Percentiles rank a stretch among this genome's conserved stretches.
Evolutionary conservation across 1,140 invertebrate species (phyloP).

Genomic region (Magallana angulata): DNA sequence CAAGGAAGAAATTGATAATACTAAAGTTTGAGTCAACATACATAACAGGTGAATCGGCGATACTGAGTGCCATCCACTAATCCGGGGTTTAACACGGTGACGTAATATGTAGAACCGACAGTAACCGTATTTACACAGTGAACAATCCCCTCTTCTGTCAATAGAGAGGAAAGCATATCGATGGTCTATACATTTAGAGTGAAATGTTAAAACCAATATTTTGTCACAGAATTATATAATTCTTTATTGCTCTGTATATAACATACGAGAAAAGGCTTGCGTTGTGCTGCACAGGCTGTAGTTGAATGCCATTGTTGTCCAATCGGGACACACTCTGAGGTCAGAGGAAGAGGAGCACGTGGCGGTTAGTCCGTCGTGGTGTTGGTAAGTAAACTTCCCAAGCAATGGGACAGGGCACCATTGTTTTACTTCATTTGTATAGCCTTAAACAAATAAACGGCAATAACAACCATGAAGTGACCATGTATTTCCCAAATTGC

Average conservation of each 20-base stretch:
- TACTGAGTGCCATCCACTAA: conserved; percentile 47
- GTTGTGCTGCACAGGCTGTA: conserved; percentile 37
- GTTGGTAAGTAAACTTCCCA: conserved; percentile 36
- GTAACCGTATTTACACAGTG: conserved; percentile 44
- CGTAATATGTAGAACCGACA: conserved; percentile 37
- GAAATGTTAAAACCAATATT: too few relatives aligned
- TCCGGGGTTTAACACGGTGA: conserved; percentile 47
- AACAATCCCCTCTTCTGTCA: conserved; percentile 47
- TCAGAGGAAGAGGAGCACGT: conserved; percentile 35
- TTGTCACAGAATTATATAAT: too few relatives aligned
- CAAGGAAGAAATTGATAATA: not conserved
- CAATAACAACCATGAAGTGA: too few relatives aligned
- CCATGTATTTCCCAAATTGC: too few relatives aligned
- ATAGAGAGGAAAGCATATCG: not conserved
- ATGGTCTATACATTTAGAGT: not conserved
- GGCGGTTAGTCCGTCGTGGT: conserved; percentile 19
- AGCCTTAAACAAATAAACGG: conserved; percentile 24
- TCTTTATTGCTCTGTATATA: not conserved
- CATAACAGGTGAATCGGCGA: conserved; percentile 53
- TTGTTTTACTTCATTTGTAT: conserved; percentile 40
- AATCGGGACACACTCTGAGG: conserved; percentile 26
- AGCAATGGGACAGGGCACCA: conserved; percentile 40
- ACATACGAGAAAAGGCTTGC: conserved; percentile 43
- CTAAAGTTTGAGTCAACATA: conserved; percentile 30
- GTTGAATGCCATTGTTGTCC: conserved; percentile 43